These are phyloP conservation scores for Mesocentrotus franciscanus DNA, from an alignment of 53 echinoderm and acorn worm genomes.

Conservation along the genomic window DNA sequence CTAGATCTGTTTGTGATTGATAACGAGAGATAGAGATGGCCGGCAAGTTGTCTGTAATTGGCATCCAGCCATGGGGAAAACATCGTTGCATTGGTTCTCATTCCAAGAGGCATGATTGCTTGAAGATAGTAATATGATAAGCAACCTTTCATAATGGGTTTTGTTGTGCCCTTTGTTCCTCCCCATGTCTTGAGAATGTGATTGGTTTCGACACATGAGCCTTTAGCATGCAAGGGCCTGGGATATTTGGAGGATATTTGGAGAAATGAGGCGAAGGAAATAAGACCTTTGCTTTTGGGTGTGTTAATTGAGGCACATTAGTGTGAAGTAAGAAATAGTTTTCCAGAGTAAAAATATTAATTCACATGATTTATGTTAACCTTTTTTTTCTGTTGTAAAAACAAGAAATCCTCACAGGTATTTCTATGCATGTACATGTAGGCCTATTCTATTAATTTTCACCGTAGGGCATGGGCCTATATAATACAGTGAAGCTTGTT, in stretches of 20 bases:
- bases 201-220: constrained; percentile 9
- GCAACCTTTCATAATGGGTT: neutral
- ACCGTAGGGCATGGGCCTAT: no score
- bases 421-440: no score
- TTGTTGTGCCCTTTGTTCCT: neutral
- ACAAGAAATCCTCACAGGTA: no score
- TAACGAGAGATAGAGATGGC: neutral
- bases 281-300: neutral
- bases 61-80: constrained; percentile 28
- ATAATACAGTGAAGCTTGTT: no score
- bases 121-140: neutral
- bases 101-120: neutral
- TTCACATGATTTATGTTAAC: no score
- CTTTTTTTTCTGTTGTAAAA: no score
- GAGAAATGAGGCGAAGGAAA: neutral
- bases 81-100: neutral
- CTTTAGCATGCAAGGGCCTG: neutral
- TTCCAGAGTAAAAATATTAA: no score
- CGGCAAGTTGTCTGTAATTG: neutral
- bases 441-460: no score
- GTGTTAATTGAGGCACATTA: no score
- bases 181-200: neutral
- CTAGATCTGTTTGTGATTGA: neutral
- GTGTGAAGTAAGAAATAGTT: no score
- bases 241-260: neutral